These are phyloP conservation scores for Callyntrura guangdongensis DNA, from an alignment of 2,888 invertebrate species.

Conservation along the genomic window DNA sequence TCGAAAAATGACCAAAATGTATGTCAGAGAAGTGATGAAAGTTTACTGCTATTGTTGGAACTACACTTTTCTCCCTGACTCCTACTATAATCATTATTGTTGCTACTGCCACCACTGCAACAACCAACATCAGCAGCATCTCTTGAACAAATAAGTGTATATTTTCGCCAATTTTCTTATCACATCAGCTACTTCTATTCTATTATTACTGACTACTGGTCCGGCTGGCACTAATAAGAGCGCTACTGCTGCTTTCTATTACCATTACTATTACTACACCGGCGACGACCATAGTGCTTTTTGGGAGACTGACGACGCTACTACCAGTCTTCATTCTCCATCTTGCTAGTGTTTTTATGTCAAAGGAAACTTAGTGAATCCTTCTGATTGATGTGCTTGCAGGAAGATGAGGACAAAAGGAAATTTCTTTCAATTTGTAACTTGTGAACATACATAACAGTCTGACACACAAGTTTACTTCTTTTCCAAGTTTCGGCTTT, in stretches of 20 bases:
- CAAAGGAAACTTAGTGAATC: constrained; percentile 72
- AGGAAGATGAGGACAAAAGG: constrained; percentile 78
- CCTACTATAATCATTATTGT: constrained; percentile 21
- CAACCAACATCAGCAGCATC: constrained; percentile 33
- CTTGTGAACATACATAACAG: constrained; percentile 70
- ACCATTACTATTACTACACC: neutral
- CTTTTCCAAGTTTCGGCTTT: constrained; percentile 40
- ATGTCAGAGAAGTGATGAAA: constrained; percentile 57
- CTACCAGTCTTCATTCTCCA: constrained; percentile 40
- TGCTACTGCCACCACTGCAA: constrained; percentile 15
- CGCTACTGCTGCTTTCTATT: neutral
- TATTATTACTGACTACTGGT: constrained; percentile 43
- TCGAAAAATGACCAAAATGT: constrained; percentile 62
- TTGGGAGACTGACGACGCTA: constrained; percentile 17
- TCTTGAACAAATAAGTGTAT: constrained; percentile 38
- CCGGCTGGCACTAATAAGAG: neutral
- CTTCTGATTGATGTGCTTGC: constrained; percentile 78
- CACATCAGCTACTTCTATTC: constrained; percentile 28
- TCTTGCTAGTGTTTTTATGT: constrained; percentile 59
- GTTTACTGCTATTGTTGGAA: constrained; percentile 67
- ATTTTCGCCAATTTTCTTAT: constrained; percentile 49
- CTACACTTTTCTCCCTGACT: constrained; percentile 38
- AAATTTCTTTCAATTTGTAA: constrained; percentile 81
- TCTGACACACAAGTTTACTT: constrained; percentile 62
- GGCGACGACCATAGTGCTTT: neutral